Evolutionary conservation across 2,797 vertebrate species (phyloP).

Genomic region (Sebastiscus tertius): DNA sequence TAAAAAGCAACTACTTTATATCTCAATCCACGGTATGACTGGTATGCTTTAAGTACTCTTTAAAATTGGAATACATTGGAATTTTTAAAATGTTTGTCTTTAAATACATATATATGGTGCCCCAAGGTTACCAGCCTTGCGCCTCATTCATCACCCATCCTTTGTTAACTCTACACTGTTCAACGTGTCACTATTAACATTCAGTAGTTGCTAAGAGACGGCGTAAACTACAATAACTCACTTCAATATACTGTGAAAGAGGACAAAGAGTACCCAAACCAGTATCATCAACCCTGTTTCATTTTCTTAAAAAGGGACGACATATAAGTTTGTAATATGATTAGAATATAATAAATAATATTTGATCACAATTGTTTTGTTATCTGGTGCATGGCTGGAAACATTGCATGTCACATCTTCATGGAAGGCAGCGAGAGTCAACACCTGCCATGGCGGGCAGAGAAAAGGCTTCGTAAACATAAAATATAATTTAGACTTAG

Average conservation of each 20-base stretch:
- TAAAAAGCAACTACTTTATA: slow-evolving; percentile 17
- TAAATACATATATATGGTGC: slow-evolving; percentile 58
- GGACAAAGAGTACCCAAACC: slow-evolving; percentile 58
- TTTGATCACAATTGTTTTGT: slow-evolving; percentile 65
- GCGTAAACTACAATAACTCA: slow-evolving; percentile 68
- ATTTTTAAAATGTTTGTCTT: slow-evolving; percentile 20
- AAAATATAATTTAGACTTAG: slow-evolving; percentile 75
- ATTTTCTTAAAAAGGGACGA: slow-evolving; percentile 52
- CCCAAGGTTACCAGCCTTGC: slow-evolving; percentile 61
- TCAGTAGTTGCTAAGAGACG: slow-evolving; percentile 78
- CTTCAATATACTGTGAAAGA: slow-evolving; percentile 68
- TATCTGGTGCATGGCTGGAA: slow-evolving; percentile 58
- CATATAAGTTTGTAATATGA: slow-evolving; percentile 45
- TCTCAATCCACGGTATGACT: neutral
- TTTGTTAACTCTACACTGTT: slow-evolving; percentile 54
- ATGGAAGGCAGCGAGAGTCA: slow-evolving; percentile 72
- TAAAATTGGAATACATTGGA: slow-evolving; percentile 44
- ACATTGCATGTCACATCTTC: slow-evolving; percentile 62
- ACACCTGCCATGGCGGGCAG: slow-evolving; percentile 48
- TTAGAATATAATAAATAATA: slow-evolving; percentile 79
- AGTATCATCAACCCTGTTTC: slow-evolving; percentile 52
- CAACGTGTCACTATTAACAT: slow-evolving; percentile 67
- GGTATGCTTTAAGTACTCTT: slow-evolving; percentile 33
- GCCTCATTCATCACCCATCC: slow-evolving; percentile 51
- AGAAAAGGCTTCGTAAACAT: slow-evolving; percentile 72